A percentile compares a stretch with the other conserved stretches of the same genome.
phyloP scores from a whole-genome alignment of 2,888 invertebrate genomes.

The Pocota personata region DNA sequence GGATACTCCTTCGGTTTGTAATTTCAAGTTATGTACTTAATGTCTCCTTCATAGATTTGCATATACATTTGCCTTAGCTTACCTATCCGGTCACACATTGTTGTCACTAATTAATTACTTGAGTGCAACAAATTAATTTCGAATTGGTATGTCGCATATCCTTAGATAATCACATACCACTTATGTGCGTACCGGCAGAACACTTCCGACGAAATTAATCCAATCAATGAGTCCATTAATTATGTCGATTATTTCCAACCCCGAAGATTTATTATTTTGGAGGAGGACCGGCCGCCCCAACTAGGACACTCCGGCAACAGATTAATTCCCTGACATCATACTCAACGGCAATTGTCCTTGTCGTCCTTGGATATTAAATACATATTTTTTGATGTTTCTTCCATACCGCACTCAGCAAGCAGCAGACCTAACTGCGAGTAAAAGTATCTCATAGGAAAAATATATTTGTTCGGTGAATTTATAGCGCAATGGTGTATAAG shows the following conservation, averaged over 20 bases:
- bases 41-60: background rate
- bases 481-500: conserved; percentile 73
- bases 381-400: conserved; percentile 36
- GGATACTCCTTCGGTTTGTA: no score
- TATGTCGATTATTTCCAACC: conserved; percentile 66
- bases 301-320: conserved; percentile 67
- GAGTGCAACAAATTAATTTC: conserved; percentile 70
- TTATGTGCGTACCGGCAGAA: conserved; percentile 38
- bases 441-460: conserved; percentile 39
- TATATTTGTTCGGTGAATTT: conserved; percentile 64
- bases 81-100: background rate
- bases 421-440: conserved; percentile 16
- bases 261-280: conserved; percentile 65
- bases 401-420: background rate
- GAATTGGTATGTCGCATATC: conserved; percentile 56
- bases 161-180: conserved; percentile 52
- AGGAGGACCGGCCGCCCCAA: background rate
- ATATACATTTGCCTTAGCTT: background rate
- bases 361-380: conserved; percentile 69
- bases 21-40: no score
- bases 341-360: conserved; percentile 58
- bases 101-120: conserved; percentile 64
- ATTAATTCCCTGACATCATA: conserved; percentile 71
- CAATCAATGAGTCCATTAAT: conserved; percentile 74
- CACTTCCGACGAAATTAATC: conserved; percentile 70